Evolutionary conservation across 92 coral and sea anemone genomes (phyloP).

Genomic region (Scolanthus callimorphus): DNA sequence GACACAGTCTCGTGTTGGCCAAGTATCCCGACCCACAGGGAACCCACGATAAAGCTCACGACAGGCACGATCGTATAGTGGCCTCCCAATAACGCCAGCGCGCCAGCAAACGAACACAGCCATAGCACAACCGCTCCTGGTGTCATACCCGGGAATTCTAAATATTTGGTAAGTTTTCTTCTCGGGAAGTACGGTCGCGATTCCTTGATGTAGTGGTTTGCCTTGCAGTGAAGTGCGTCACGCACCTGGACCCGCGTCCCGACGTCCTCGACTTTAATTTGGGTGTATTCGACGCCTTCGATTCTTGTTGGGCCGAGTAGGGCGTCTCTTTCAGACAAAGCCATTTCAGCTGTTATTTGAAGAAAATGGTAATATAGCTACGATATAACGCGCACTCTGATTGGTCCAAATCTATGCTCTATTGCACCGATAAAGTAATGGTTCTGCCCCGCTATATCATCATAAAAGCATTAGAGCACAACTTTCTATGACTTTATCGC

Average conservation of each 20-base stretch:
- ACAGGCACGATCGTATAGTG: slow-evolving; percentile 26
- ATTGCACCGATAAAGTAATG: too few species aligned
- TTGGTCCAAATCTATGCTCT: too few species aligned
- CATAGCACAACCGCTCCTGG: slow-evolving; percentile 13
- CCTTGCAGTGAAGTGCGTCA: slow-evolving; percentile 17
- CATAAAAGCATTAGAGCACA: too few species aligned
- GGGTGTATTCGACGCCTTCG: slow-evolving; percentile 22
- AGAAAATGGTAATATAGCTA: too few species aligned
- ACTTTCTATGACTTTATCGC: too few species aligned
- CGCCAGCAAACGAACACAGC: slow-evolving; percentile 36
- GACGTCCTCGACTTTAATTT: slow-evolving; percentile 40
- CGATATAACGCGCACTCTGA: too few species aligned
- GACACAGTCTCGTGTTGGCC: slow-evolving; percentile 65
- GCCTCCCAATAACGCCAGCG: slow-evolving; percentile 17
- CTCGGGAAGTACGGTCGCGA: slow-evolving; percentile 55
- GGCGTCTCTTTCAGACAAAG: too few species aligned
- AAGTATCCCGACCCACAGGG: slow-evolving; percentile 40
- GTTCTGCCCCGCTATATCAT: too few species aligned
- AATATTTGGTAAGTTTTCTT: slow-evolving; percentile 30
- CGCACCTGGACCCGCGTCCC: slow-evolving; percentile 31
- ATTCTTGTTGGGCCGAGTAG: background rate
- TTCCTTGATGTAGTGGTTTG: slow-evolving; percentile 66
- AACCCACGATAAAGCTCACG: slow-evolving; percentile 34
- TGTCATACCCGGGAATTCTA: slow-evolving; percentile 26
- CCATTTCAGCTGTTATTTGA: too few species aligned